These are phyloP conservation scores for Allolobophora icterica DNA, from an alignment of 2,888 invertebrate species.

Conservation along the genomic window DNA sequence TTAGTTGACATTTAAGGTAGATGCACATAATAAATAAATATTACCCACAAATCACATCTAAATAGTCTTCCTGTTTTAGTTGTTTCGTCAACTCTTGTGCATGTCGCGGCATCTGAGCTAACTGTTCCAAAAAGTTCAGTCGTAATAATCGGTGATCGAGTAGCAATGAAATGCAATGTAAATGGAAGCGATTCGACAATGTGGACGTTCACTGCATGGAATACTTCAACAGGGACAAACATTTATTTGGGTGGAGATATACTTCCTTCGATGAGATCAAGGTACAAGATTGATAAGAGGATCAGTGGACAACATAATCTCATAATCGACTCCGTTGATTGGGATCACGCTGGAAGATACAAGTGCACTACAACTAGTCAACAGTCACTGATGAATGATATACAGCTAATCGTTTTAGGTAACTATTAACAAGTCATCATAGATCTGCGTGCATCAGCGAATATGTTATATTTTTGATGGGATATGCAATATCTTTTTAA, in stretches of 20 bases:
- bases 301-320: conserved; percentile 13
- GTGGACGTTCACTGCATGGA: not conserved
- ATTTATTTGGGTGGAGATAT: not conserved
- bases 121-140: not conserved
- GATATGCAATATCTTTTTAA: too few species aligned
- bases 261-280: not conserved
- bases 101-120: not conserved
- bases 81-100: not conserved
- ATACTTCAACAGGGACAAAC: not conserved
- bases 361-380: not conserved
- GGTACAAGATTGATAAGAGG: not conserved
- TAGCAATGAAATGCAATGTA: not conserved
- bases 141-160: not conserved
- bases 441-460: too few species aligned
- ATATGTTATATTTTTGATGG: too few species aligned
- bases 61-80: not conserved
- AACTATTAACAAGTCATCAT: not conserved
- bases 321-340: conserved; percentile 12
- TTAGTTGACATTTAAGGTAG: too few species aligned
- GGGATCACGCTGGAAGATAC: not conserved
- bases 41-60: too few species aligned
- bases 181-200: not conserved
- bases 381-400: not conserved
- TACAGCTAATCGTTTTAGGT: not conserved
- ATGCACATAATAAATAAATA: too few species aligned